A percentile compares a stretch with the other conserved stretches of the same genome.
Evolutionary conservation across 2,888 invertebrate genomes (phyloP).

Genomic region (Eupithecia dodoneata): DNA sequence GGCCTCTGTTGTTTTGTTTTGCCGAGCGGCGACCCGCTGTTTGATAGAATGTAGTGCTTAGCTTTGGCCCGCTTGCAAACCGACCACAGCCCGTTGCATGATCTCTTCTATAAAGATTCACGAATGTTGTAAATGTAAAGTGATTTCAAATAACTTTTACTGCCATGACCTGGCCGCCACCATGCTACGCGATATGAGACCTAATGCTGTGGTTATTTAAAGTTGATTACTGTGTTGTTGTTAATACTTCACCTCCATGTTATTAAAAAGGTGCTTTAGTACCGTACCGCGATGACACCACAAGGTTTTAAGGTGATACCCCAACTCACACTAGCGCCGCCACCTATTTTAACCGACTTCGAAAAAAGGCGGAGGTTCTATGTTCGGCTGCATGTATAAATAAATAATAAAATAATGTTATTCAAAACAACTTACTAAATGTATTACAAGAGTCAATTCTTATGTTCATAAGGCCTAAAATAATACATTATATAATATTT

Average conservation of each 20-base stretch:
- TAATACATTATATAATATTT: no score
- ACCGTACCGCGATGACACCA: background rate
- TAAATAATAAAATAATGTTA: no score
- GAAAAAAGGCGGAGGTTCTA: no score
- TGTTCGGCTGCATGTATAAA: no score
- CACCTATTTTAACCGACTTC: no score
- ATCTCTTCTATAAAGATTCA: conserved; percentile 20
- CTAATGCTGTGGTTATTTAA: background rate
- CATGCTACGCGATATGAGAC: background rate
- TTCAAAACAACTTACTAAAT: no score
- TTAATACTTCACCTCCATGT: background rate
- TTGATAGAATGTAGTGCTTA: background rate
- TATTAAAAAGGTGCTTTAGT: background rate
- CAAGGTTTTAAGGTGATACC: background rate
- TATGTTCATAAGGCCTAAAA: no score
- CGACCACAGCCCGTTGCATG: conserved; percentile 13
- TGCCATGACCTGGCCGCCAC: background rate
- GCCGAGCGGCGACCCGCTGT: background rate
- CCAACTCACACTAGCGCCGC: no score
- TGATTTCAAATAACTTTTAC: conserved; percentile 6
- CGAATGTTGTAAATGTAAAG: conserved; percentile 18
- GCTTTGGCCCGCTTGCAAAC: conserved; percentile 5
- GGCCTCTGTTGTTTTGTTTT: background rate
- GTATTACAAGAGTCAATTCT: no score
- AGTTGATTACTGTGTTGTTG: background rate